phyloP scores from a whole-genome alignment of 92 coral and sea anemone species.

The Plumapathes pennacea region DNA sequence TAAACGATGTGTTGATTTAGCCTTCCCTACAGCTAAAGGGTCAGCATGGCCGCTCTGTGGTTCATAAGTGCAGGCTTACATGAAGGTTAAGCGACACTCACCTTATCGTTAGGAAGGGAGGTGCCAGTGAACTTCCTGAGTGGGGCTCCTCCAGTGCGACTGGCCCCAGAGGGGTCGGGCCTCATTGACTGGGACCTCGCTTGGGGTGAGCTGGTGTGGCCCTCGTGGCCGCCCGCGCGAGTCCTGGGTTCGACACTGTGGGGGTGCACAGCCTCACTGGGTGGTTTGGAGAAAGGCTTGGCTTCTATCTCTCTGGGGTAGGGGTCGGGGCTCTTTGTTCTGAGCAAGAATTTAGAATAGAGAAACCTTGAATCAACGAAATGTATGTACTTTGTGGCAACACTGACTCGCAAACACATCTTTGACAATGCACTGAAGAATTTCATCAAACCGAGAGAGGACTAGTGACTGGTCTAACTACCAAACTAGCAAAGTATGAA shows the following conservation, averaged over 20 bases:
- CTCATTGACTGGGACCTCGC: slow-evolving; percentile 88
- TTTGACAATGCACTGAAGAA: background rate
- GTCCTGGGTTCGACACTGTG: slow-evolving; percentile 88
- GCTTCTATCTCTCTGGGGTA: slow-evolving; percentile 77
- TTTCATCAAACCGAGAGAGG: too few species aligned
- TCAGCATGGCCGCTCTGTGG: too few species aligned
- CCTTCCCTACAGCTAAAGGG: too few species aligned
- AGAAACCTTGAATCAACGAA: background rate
- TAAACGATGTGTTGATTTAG: too few species aligned
- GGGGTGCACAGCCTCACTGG: slow-evolving; percentile 94
- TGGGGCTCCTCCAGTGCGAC: slow-evolving; percentile 79
- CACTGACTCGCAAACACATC: too few species aligned
- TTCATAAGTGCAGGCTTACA: background rate
- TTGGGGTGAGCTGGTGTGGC: slow-evolving; percentile 87
- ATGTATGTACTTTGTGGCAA: background rate
- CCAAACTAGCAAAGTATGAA: too few species aligned
- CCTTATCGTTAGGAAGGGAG: slow-evolving; percentile 70
- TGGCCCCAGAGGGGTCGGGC: slow-evolving; percentile 83
- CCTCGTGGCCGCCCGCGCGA: slow-evolving; percentile 91
- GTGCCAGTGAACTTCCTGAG: slow-evolving; percentile 67
- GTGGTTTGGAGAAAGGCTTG: slow-evolving; percentile 80
- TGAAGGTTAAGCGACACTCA: slow-evolving; percentile 1
- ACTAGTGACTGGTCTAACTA: too few species aligned
- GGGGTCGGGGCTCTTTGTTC: slow-evolving; percentile 66
- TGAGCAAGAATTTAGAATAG: background rate